phyloP scores from a whole-genome alignment of 2,797 vertebrate species.

The Phoxinus dragarum region DNA sequence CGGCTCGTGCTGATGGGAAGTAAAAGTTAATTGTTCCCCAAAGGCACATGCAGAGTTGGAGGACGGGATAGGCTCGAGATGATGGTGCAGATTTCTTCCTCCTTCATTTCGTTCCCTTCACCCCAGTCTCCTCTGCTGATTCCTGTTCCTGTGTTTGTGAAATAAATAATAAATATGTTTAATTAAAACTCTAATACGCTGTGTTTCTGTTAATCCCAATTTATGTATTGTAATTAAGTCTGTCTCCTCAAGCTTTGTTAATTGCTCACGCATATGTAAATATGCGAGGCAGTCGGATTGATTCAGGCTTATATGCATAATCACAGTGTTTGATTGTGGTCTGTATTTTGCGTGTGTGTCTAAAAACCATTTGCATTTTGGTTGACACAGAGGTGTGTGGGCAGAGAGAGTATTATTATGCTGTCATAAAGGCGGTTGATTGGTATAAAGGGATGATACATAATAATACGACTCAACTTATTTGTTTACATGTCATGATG shows the following conservation, averaged over 20 bases:
- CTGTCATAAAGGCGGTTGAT: conserved; percentile 40
- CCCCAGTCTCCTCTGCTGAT: conserved; percentile 36
- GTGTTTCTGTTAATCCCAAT: conserved; percentile 72
- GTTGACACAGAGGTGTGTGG: conserved; percentile 36
- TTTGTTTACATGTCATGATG: conserved; percentile 42
- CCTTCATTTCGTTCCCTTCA: background rate
- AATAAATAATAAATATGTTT: conserved; percentile 70
- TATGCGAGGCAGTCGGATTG: conserved; percentile 51
- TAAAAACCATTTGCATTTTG: conserved; percentile 33
- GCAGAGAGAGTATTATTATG: conserved; percentile 29
- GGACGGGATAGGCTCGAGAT: conserved; percentile 73
- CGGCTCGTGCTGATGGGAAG: conserved; percentile 76
- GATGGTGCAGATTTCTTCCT: conserved; percentile 72
- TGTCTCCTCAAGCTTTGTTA: conserved; percentile 64
- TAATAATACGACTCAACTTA: conserved; percentile 21
- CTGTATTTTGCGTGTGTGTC: background rate
- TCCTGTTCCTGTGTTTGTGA: conserved; percentile 58
- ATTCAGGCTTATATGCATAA: conserved; percentile 53
- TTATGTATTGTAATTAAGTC: conserved; percentile 74
- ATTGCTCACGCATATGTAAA: conserved; percentile 65
- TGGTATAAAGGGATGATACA: conserved; percentile 25
- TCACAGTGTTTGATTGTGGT: conserved; percentile 52
- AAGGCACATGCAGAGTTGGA: conserved; percentile 73
- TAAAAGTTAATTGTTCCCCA: conserved; percentile 84
- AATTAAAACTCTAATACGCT: conserved; percentile 68